Evolutionary conservation across 2,797 vertebrate species (phyloP).

Genomic region (Rhinella marina): DNA sequence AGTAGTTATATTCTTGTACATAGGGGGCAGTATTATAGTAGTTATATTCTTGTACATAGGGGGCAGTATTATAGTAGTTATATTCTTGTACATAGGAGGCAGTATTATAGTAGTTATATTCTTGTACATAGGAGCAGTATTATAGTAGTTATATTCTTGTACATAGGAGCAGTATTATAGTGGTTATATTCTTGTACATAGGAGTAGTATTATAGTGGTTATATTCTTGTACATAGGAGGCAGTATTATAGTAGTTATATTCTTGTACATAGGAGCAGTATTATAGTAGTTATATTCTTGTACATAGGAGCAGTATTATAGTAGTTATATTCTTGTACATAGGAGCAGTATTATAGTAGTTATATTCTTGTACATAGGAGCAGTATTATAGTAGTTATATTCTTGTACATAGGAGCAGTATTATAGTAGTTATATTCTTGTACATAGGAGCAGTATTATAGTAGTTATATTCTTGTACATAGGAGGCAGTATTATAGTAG

Average conservation of each 20-base stretch:
- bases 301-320: neutral
- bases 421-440: conserved; percentile 1
- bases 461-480: neutral
- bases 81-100: neutral
- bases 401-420: neutral
- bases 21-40: neutral
- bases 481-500: conserved; percentile 11
- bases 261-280: neutral
- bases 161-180: neutral
- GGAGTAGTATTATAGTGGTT: neutral
- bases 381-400: conserved; percentile 3
- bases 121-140: neutral
- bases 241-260: conserved; percentile 3
- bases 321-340: neutral
- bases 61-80: neutral
- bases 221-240: too few species aligned
- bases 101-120: conserved; percentile 1
- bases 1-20: too few species aligned
- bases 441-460: conserved; percentile 10
- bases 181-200: neutral
- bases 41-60: neutral
- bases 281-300: neutral
- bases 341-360: neutral
- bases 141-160: neutral
- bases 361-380: neutral